Percentiles rank a stretch among this genome's conserved stretches.
phyloP scores from a whole-genome alignment of 2,888 invertebrate species.

The Heliothis peltigera region DNA sequence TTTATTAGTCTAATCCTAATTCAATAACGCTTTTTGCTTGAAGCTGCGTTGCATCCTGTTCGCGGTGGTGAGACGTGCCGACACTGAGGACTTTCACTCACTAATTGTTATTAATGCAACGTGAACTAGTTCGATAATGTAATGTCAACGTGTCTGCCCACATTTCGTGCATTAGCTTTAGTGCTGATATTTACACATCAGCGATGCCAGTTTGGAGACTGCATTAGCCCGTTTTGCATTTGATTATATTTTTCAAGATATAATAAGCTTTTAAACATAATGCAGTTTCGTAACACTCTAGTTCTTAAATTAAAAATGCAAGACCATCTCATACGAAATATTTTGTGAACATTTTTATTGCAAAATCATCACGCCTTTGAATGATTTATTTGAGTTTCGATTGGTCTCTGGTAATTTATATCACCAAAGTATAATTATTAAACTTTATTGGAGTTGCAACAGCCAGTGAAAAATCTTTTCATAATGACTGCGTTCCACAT shows the following conservation, averaged over 20 bases:
- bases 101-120: slow-evolving; percentile 82
- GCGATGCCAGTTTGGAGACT: slow-evolving; percentile 68
- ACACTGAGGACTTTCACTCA: slow-evolving; percentile 81
- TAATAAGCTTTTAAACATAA: slow-evolving; percentile 54
- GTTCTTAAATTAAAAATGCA: slow-evolving; percentile 44
- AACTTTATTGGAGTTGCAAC: slow-evolving; percentile 40
- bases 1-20: slow-evolving; percentile 87
- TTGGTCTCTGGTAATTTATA: slow-evolving; percentile 50
- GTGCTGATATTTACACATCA: slow-evolving; percentile 74
- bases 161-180: slow-evolving; percentile 73
- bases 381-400: slow-evolving; percentile 47
- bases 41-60: slow-evolving; percentile 73
- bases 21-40: slow-evolving; percentile 83
- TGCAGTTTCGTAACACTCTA: slow-evolving; percentile 59
- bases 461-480: slow-evolving; percentile 54
- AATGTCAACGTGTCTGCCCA: slow-evolving; percentile 85
- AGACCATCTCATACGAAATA: slow-evolving; percentile 25
- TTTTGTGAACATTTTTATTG: slow-evolving; percentile 46
- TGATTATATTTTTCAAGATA: slow-evolving; percentile 74
- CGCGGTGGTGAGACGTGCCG: slow-evolving; percentile 72
- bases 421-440: slow-evolving; percentile 41
- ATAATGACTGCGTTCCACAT: slow-evolving; percentile 52
- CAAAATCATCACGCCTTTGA: slow-evolving; percentile 34
- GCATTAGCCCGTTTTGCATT: slow-evolving; percentile 79
- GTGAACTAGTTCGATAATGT: slow-evolving; percentile 77